Evolutionary conservation across 2,797 vertebrate genomes (phyloP).

Genomic region (Intellagama lesueurii): DNA sequence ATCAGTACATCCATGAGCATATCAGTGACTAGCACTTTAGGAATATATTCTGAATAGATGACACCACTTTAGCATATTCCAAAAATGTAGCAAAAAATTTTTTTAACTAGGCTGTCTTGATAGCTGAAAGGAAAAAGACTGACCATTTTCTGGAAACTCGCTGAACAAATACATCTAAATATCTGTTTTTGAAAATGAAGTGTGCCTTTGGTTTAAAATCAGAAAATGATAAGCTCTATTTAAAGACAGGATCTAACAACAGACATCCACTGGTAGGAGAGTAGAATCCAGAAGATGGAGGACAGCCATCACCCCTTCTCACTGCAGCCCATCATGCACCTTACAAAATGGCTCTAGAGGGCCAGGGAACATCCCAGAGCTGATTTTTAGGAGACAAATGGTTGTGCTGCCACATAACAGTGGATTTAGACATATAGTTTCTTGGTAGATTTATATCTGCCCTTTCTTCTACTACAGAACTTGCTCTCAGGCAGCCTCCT

Average conservation of each 20-base stretch:
- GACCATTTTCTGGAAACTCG: background rate
- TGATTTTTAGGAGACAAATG: background rate
- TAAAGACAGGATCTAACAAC: background rate
- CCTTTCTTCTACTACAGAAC: background rate
- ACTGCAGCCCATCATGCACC: background rate
- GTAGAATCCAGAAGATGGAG: background rate
- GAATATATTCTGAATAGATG: background rate
- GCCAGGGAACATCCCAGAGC: background rate
- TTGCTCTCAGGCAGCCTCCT: background rate
- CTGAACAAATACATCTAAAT: background rate
- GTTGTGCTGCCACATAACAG: background rate
- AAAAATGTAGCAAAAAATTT: background rate
- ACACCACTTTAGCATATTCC: background rate
- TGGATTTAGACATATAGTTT: background rate
- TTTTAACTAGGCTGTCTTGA: background rate
- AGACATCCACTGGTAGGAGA: background rate
- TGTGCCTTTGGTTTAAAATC: background rate
- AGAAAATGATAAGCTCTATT: background rate
- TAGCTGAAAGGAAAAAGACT: background rate
- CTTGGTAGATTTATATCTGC: background rate
- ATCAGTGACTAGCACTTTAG: background rate
- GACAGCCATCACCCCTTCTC: background rate
- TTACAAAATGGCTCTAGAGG: background rate
- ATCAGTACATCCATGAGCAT: slow-evolving; percentile 51
- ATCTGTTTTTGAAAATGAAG: background rate